Evolutionary conservation across 2,797 vertebrate species (phyloP).

Genomic region (Orestias chungarensis): DNA sequence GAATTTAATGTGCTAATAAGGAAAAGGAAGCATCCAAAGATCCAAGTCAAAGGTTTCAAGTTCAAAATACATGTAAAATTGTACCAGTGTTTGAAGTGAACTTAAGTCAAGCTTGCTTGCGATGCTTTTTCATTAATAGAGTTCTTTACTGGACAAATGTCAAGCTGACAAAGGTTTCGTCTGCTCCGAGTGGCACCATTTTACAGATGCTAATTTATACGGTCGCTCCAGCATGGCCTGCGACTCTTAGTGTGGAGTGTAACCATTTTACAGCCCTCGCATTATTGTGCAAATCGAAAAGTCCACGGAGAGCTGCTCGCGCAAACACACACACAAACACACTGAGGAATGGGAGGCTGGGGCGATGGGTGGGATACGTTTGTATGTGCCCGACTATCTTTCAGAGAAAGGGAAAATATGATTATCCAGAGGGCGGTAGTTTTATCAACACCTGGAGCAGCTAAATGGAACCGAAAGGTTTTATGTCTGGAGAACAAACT

Average conservation of each 20-base stretch:
- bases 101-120: constrained; percentile 5
- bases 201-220: constrained; percentile 7
- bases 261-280: constrained; percentile 58
- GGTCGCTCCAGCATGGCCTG: constrained; percentile 39
- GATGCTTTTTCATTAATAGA: constrained; percentile 12
- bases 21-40: not conserved
- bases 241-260: constrained; percentile 42
- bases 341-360: constrained; percentile 11
- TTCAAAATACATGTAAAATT: not conserved
- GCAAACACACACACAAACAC: constrained; percentile 29
- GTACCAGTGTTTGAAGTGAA: not conserved
- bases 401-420: constrained; percentile 70
- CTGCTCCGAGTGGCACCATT: constrained; percentile 20
- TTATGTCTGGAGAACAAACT: constrained; percentile 69
- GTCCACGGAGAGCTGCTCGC: constrained; percentile 57
- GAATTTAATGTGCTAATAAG: constrained; percentile 1
- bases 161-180: constrained; percentile 26
- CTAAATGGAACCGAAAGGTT: constrained; percentile 76
- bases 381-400: constrained; percentile 39
- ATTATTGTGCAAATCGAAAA: constrained; percentile 77
- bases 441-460: constrained; percentile 81
- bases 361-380: constrained; percentile 6
- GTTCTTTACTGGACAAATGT: constrained; percentile 28
- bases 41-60: constrained; percentile 3
- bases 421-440: constrained; percentile 76